These are phyloP conservation scores for Pachypsylla venusta DNA, from an alignment of 1,140 invertebrate species.

Conservation along the genomic window DNA sequence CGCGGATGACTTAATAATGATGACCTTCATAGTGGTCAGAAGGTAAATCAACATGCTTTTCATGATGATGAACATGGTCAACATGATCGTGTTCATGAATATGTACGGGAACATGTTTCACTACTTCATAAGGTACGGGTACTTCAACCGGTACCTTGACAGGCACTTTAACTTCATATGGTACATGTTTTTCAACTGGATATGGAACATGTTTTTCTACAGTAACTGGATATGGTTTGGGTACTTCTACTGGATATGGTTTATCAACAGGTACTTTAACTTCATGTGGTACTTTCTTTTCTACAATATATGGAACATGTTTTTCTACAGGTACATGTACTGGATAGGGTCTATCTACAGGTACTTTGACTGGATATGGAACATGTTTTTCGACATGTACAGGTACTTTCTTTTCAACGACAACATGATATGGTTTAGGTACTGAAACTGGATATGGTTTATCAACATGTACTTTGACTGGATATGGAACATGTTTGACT, in stretches of 20 bases:
- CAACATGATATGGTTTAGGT: slow-evolving; percentile 31
- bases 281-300: slow-evolving; percentile 45
- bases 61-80: slow-evolving; percentile 3
- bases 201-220: slow-evolving; percentile 62
- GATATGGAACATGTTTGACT: slow-evolving; percentile 25
- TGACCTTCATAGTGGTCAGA: not conserved
- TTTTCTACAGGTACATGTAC: slow-evolving; percentile 37
- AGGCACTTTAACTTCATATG: slow-evolving; percentile 40
- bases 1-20: not conserved
- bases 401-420: slow-evolving; percentile 32
- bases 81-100: slow-evolving; percentile 3
- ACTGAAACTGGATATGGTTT: slow-evolving; percentile 40
- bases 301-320: slow-evolving; percentile 38
- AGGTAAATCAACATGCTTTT: not conserved
- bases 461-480: slow-evolving; percentile 44
- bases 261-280: slow-evolving; percentile 46
- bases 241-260: slow-evolving; percentile 32
- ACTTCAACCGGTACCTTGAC: slow-evolving; percentile 33
- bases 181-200: slow-evolving; percentile 45
- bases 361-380: slow-evolving; percentile 53
- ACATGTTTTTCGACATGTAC: slow-evolving; percentile 56
- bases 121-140: slow-evolving; percentile 29
- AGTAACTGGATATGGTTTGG: slow-evolving; percentile 35
- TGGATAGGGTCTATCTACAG: slow-evolving; percentile 45
- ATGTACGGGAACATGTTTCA: not conserved